phyloP scores from a whole-genome alignment of 2,888 invertebrate genomes.

The Himalopsyche kuldschensis region DNA sequence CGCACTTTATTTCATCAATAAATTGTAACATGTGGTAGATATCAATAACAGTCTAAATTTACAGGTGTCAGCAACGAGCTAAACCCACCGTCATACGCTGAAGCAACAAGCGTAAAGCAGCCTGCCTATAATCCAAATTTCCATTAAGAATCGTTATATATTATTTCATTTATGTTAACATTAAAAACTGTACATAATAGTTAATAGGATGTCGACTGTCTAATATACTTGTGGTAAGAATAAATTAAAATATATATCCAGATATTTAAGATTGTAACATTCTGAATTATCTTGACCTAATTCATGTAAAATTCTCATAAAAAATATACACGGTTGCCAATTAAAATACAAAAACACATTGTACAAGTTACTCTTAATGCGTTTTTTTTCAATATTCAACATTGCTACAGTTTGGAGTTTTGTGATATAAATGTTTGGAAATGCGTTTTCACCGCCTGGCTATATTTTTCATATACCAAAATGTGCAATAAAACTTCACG shows the following conservation, averaged over 20 bases:
- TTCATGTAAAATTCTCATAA: too few species aligned
- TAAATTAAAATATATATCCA: background rate
- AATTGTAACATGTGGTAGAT: background rate
- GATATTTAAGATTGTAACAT: background rate
- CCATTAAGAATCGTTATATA: conserved; percentile 1
- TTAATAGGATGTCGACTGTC: background rate
- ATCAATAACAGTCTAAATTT: background rate
- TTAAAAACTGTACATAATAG: background rate
- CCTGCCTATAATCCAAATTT: conserved; percentile 28
- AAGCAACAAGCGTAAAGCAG: conserved; percentile 28
- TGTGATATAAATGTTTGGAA: too few species aligned
- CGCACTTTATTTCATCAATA: too few species aligned
- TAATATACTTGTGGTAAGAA: background rate
- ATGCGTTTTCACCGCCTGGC: too few species aligned
- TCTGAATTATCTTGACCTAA: background rate
- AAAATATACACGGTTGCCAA: too few species aligned
- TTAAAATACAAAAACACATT: too few species aligned
- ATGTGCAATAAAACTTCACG: too few species aligned
- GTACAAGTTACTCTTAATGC: too few species aligned
- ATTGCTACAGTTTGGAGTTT: too few species aligned
- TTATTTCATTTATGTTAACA: background rate
- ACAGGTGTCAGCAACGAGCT: conserved; percentile 12
- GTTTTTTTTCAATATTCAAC: too few species aligned
- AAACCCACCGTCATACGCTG: conserved; percentile 30
- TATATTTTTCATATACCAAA: too few species aligned